Evolutionary conservation across 1,140 invertebrate genomes (phyloP).

Genomic region (Antheraea mylitta): DNA sequence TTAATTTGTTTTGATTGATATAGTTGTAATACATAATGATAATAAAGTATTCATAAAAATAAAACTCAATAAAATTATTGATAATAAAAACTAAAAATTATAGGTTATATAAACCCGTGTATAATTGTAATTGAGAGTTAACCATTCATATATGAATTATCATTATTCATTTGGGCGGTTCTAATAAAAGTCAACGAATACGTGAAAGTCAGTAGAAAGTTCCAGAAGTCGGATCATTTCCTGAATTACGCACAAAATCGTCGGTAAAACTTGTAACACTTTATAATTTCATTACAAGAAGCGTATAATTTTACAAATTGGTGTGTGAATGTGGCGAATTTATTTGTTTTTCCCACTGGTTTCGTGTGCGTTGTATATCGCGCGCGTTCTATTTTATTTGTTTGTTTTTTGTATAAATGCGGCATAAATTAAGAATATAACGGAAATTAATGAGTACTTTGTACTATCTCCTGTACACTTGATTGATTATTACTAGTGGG

Average conservation of each 20-base stretch:
- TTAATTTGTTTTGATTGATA: no score
- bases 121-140: neutral
- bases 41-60: no score
- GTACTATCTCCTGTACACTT: no score
- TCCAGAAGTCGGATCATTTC: neutral
- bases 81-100: no score
- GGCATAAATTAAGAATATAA: no score
- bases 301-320: slow-evolving; percentile 11
- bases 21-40: no score
- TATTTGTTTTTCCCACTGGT: neutral
- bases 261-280: slow-evolving; percentile 4
- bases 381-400: neutral
- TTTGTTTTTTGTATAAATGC: no score
- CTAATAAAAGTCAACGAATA: neutral
- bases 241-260: neutral
- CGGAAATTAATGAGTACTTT: no score
- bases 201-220: slow-evolving; percentile 14
- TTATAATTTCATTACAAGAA: slow-evolving; percentile 6
- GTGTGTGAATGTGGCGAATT: slow-evolving; percentile 10
- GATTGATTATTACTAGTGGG: no score
- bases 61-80: no score
- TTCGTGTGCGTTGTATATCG: neutral
- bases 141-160: neutral
- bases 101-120: neutral
- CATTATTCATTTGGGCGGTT: slow-evolving; percentile 4